These are phyloP conservation scores for Actinopyga echinites DNA, from an alignment of 53 echinoderm and acorn worm species.

Conservation along the genomic window DNA sequence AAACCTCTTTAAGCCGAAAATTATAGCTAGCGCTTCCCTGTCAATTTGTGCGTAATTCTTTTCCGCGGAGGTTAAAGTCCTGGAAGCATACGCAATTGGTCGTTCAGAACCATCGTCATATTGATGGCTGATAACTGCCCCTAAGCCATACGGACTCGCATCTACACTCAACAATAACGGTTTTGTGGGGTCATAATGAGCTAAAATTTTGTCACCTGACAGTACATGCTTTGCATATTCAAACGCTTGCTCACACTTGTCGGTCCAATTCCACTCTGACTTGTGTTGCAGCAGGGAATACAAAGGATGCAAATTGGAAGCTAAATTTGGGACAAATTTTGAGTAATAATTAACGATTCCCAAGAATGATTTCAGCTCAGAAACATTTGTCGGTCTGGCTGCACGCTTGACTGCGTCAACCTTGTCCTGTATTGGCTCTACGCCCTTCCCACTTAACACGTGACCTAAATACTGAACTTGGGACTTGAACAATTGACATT, in stretches of 20 bases:
- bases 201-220: background rate
- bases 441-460: conserved; percentile 4
- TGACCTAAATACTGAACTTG: conserved; percentile 27
- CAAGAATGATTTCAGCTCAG: conserved; percentile 44
- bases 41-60: conserved; percentile 33
- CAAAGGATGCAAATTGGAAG: conserved; percentile 23
- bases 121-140: background rate
- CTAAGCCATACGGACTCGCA: background rate
- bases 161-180: background rate
- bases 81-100: conserved; percentile 42
- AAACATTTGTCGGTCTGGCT: conserved; percentile 22
- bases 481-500: conserved; percentile 20
- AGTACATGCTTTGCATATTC: conserved; percentile 15
- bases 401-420: conserved; percentile 16
- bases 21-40: conserved; percentile 23
- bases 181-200: conserved; percentile 6
- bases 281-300: conserved; percentile 17
- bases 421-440: conserved; percentile 36
- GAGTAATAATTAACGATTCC: conserved; percentile 38
- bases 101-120: conserved; percentile 12
- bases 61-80: conserved; percentile 20
- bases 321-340: conserved; percentile 31
- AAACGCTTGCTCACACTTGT: conserved; percentile 1
- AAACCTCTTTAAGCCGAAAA: conserved; percentile 41
- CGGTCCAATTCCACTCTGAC: conserved; percentile 24